Conservation (phyloP, 2,888 invertebrate species). For the Oscheius myriophilus region DNA sequence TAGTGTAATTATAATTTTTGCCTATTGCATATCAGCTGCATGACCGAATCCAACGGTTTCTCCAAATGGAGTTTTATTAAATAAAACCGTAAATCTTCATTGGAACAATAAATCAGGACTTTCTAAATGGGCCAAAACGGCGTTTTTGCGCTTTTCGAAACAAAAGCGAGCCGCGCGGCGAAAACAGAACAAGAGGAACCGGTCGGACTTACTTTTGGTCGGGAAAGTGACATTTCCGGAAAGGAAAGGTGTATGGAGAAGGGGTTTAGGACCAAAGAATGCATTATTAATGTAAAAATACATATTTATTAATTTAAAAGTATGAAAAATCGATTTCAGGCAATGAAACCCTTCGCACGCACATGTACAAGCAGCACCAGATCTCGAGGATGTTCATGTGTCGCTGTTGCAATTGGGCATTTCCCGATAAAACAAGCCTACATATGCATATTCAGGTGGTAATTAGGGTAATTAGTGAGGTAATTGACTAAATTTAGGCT, state of each 20-base stretch:
- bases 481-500: constrained; percentile 15
- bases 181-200: constrained; percentile 17
- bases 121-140: constrained; percentile 13
- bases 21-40: too few relatives aligned
- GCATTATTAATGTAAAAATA: neutral
- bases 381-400: constrained; percentile 70
- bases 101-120: too few relatives aligned
- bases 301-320: neutral
- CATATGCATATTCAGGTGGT: constrained; percentile 63
- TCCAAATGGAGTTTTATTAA: too few relatives aligned
- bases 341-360: constrained; percentile 69
- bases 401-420: constrained; percentile 70
- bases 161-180: constrained; percentile 6
- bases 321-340: constrained; percentile 49
- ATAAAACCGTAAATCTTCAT: too few relatives aligned
- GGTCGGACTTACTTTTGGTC: constrained; percentile 1
- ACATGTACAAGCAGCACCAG: constrained; percentile 70
- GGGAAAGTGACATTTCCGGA: constrained; percentile 11
- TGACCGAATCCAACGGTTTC: too few relatives aligned
- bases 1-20: too few relatives aligned
- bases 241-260: neutral
- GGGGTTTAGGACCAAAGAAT: too few relatives aligned
- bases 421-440: constrained; percentile 65
- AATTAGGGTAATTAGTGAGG: neutral
- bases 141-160: constrained; percentile 17